Evolutionary conservation across 2,797 vertebrate species (phyloP).

Genomic region (Sciurus carolinensis): DNA sequence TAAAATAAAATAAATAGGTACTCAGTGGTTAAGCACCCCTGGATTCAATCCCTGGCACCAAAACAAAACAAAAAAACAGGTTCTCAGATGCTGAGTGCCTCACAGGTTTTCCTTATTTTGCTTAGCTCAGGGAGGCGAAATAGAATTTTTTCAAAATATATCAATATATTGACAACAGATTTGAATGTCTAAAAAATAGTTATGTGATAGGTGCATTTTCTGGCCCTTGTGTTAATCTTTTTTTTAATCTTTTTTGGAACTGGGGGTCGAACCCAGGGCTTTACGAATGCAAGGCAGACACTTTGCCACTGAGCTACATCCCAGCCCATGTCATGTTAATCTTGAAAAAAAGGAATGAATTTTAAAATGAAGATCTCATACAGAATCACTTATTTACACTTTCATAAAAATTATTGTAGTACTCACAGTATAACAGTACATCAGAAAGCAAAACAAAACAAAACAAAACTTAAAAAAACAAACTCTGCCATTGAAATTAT

Average conservation of each 20-base stretch:
- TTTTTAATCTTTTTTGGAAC: too few relatives aligned
- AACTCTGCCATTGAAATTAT: background rate
- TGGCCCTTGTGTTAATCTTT: background rate
- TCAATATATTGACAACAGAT: background rate
- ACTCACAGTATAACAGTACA: background rate
- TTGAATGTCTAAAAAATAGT: background rate
- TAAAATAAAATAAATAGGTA: too few relatives aligned
- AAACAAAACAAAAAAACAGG: too few relatives aligned
- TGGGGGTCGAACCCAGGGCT: too few relatives aligned
- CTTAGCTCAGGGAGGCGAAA: background rate
- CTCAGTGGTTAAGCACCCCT: too few relatives aligned
- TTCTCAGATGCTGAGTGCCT: background rate
- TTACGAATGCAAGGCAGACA: too few relatives aligned
- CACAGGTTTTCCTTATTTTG: background rate
- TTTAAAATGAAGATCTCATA: background rate
- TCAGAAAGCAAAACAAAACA: background rate
- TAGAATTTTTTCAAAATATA: background rate
- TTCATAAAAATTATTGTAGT: background rate
- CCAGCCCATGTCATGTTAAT: background rate
- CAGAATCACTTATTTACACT: background rate
- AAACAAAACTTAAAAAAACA: background rate
- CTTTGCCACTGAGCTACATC: too few relatives aligned
- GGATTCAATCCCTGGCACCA: too few relatives aligned
- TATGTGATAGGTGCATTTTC: background rate
- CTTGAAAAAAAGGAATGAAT: conserved; percentile 12